A percentile compares a stretch with the other conserved stretches of the same genome.
These are phyloP conservation scores for Ametastegia equiseti DNA, from an alignment of 2,888 invertebrate genomes.

Conservation along the genomic window DNA sequence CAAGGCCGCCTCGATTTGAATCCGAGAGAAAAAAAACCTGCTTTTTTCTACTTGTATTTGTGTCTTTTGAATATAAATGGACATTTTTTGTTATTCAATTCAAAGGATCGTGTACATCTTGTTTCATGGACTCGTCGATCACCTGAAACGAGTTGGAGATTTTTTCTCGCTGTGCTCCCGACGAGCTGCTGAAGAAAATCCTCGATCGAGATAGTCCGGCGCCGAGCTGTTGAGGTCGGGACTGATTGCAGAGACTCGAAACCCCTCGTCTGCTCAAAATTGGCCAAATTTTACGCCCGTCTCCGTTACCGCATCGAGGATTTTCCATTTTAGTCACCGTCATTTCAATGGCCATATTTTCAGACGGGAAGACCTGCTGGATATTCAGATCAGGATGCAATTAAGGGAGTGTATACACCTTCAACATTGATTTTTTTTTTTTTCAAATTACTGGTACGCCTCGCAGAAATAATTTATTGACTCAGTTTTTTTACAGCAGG, in stretches of 20 bases:
- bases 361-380: background rate
- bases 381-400: no score
- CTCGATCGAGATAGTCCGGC: constrained; percentile 49
- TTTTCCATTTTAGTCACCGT: background rate
- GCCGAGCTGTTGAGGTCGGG: constrained; percentile 25
- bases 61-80: no score
- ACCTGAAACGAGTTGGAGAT: background rate
- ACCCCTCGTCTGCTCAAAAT: constrained; percentile 23
- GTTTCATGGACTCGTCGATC: no score
- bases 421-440: background rate
- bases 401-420: no score
- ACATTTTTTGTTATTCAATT: no score
- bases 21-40: no score
- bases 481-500: no score
- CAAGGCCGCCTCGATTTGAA: no score
- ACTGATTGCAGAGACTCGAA: constrained; percentile 39
- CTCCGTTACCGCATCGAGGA: background rate
- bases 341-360: constrained; percentile 7
- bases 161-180: constrained; percentile 26
- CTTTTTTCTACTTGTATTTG: no score
- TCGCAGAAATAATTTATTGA: no score
- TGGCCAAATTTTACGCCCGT: constrained; percentile 55
- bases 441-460: no score
- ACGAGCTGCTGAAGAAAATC: constrained; percentile 50
- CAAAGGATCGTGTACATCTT: no score